phyloP scores from a whole-genome alignment of 2,113 vertebrate genomes.

The Cisticola juncidis region DNA sequence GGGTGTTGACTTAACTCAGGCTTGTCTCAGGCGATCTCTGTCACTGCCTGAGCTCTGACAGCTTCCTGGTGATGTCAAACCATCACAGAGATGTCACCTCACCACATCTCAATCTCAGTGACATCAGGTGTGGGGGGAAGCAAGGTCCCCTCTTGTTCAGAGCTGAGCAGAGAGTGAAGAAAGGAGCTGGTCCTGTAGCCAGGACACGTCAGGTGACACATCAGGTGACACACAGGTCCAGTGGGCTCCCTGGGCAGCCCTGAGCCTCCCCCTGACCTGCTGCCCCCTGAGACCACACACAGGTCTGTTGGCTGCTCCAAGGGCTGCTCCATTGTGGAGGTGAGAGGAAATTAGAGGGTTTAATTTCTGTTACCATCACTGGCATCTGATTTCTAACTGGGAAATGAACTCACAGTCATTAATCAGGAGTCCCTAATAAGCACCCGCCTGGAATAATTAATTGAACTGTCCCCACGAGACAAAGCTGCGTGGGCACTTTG shows the following conservation, averaged over 20 bases:
- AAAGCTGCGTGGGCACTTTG: background rate
- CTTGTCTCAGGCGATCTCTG: background rate
- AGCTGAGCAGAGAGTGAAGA: background rate
- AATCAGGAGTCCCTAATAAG: background rate
- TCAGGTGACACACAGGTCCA: too few species aligned
- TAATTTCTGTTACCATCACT: background rate
- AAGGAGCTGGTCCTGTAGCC: background rate
- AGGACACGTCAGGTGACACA: background rate
- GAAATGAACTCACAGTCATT: background rate
- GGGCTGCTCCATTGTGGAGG: background rate
- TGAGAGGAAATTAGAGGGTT: rapidly evolving
- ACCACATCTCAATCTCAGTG: background rate
- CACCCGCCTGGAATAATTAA: background rate
- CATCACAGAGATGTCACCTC: background rate
- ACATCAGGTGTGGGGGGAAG: background rate
- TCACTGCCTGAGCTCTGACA: background rate
- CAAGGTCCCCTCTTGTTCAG: background rate
- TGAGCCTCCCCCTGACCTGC: background rate
- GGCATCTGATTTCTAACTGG: background rate
- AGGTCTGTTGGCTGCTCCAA: background rate
- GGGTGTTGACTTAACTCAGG: background rate
- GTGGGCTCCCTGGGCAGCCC: background rate
- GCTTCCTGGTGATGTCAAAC: background rate
- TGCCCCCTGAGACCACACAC: background rate
- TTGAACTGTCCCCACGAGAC: background rate